These are phyloP conservation scores for Leiothrix lutea DNA, from an alignment of 2,113 vertebrate genomes.

Conservation along the genomic window DNA sequence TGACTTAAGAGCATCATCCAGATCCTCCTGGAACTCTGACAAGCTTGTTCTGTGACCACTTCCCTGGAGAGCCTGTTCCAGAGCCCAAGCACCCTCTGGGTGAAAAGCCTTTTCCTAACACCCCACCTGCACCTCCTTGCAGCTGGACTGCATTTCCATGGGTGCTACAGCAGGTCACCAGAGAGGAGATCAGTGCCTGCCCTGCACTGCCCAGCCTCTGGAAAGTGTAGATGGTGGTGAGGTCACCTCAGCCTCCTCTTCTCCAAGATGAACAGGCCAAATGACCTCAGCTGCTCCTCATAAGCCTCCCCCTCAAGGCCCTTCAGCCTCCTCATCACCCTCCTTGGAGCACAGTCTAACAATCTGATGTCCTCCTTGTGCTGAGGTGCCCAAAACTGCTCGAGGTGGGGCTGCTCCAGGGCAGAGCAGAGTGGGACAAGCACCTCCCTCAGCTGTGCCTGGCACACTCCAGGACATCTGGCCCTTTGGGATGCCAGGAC, in stretches of 20 bases:
- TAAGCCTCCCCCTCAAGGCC: not conserved
- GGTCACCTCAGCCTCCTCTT: not conserved
- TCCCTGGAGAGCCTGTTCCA: not conserved
- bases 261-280: not conserved
- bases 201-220: accelerated
- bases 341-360: not conserved
- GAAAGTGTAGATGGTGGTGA: accelerated
- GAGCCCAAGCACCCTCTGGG: not conserved
- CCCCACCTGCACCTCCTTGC: accelerated
- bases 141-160: not conserved
- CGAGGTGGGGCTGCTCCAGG: not conserved
- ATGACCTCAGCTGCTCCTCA: not conserved
- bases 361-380: not conserved
- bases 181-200: not conserved
- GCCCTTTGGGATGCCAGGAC: not conserved
- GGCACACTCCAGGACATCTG: not conserved
- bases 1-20: accelerated
- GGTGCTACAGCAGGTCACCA: not conserved
- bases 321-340: not conserved
- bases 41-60: not conserved
- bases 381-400: not conserved
- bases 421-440: not conserved
- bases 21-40: not conserved
- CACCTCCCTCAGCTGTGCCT: not conserved
- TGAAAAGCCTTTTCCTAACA: not conserved